Evolutionary conservation across 2,797 vertebrate genomes (phyloP).

Genomic region (Myotis pilosus): DNA sequence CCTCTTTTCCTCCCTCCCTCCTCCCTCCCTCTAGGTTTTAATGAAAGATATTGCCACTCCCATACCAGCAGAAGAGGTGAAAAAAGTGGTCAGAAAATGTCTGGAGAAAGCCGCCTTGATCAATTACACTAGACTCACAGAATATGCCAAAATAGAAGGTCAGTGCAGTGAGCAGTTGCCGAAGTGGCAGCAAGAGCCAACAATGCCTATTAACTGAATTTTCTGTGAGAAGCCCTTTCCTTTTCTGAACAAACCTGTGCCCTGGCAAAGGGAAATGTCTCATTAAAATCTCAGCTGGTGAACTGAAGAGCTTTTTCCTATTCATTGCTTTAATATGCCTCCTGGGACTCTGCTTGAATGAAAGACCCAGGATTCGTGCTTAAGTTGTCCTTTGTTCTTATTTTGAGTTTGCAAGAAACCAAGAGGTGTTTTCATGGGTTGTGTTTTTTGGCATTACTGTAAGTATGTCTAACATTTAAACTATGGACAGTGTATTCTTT

Average conservation of each 20-base stretch:
- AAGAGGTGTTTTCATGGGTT: conserved; percentile 73
- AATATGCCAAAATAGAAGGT: conserved; percentile 97
- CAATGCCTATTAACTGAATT: conserved; percentile 83
- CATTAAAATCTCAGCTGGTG: conserved; percentile 91
- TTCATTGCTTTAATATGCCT: conserved; percentile 90
- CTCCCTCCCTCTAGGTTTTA: conserved; percentile 86
- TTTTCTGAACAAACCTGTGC: conserved; percentile 83
- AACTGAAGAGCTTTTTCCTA: conserved; percentile 87
- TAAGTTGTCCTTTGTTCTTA: conserved; percentile 86
- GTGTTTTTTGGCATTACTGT: conserved; percentile 78
- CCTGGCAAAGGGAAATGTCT: conserved; percentile 87
- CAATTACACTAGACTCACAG: conserved; percentile 96
- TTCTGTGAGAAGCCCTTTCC: conserved; percentile 81
- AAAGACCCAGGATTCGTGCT: conserved; percentile 82
- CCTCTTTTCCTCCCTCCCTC: background rate
- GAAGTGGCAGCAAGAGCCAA: conserved; percentile 82
- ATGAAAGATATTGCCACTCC: conserved; percentile 98
- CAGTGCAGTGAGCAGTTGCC: conserved; percentile 82
- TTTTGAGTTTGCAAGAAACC: conserved; percentile 79
- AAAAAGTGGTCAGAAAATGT: conserved; percentile 93
- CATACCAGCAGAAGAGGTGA: conserved; percentile 94
- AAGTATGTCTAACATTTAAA: conserved; percentile 77
- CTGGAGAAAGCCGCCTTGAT: conserved; percentile 95
- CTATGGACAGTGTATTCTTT: conserved; percentile 52
- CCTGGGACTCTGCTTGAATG: conserved; percentile 86